These are phyloP conservation scores for Drosophila mulleri DNA, from an alignment of 2,888 invertebrate species.

Conservation along the genomic window DNA sequence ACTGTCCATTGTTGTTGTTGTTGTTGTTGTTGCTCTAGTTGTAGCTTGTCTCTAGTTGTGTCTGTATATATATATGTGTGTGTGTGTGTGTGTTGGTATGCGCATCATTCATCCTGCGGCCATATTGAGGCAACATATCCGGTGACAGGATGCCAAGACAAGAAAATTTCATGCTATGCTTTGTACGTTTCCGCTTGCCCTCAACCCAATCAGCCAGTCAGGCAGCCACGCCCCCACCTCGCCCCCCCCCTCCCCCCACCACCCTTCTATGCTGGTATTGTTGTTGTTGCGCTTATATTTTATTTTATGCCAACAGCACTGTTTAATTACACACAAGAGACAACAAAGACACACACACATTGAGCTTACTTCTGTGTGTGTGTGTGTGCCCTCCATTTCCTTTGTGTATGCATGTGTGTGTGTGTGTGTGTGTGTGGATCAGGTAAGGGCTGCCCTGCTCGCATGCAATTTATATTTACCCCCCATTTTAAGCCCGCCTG, in stretches of 20 bases:
- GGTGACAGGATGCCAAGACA: constrained; percentile 81
- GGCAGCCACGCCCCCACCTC: not conserved
- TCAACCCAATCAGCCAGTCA: constrained; percentile 10
- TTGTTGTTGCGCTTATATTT: constrained; percentile 73
- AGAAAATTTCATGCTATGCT: constrained; percentile 79
- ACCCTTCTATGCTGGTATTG: not conserved
- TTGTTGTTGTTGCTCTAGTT: constrained; percentile 15
- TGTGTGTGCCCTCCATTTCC: constrained; percentile 39
- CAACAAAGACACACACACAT: constrained; percentile 44
- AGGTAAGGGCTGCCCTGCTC: constrained; percentile 76
- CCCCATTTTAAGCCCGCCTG: constrained; percentile 2
- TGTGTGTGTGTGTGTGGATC: constrained; percentile 33
- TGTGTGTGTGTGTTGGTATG: constrained; percentile 45
- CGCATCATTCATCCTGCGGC: constrained; percentile 81
- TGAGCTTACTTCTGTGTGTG: constrained; percentile 29
- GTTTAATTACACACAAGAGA: constrained; percentile 80
- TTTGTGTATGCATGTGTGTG: constrained; percentile 23
- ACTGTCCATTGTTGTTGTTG: constrained; percentile 18
- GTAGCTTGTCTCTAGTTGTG: constrained; percentile 31
- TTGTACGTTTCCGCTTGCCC: constrained; percentile 71
- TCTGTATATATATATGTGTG: constrained; percentile 1
- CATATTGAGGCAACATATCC: constrained; percentile 81
- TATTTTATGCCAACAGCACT: constrained; percentile 81
- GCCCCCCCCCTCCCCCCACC: not conserved
- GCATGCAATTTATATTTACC: constrained; percentile 76